Base-by-base conservation (phyloP, 1,140 invertebrate genomes). In the Ceratitis capitata region DNA sequence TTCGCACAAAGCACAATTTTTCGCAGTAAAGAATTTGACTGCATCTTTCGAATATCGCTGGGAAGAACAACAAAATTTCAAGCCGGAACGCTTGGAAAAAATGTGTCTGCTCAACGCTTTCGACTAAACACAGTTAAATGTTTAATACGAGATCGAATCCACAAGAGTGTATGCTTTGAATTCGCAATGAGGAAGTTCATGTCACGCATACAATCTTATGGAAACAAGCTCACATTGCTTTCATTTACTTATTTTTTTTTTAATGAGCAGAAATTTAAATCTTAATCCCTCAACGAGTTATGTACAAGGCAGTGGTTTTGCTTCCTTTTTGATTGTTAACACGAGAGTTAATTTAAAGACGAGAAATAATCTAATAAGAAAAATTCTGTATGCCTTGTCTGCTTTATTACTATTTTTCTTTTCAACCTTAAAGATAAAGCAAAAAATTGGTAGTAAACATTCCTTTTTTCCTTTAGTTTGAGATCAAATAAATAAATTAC, bases 401-500 rank as follows among this genome's bases (percentile, higher is more conserved):
- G 69, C n/a, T 12, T 19, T 7, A 12, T 74, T 74, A 12, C 1
- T 74, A 26, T 32, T 64, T 23, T 64, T n/a, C n/a, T 61, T 61
- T 26, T 26, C 0, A 5, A 9, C 29, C 6, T 19, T 69, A 14
- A 14, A 45, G 23, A 78, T 45, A 78, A 45, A 78, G 69, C 69
- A 78, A 47, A 78, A 32, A 64, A 9, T 78, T 45, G 26, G 39
- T 45, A 23, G 42, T 78, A 26, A 78, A 26, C 39, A 23, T 78
- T 69, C 14, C 69, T 78, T 78, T 78, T 45, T 78, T 69, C 14
- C 69, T 78, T 78, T 78, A 78, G 32, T 78, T 45, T 78, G 69
- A 78, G 69, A 78, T 78, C 69, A 78, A 64, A 64, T 78, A 78
- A 23, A 78, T 78, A 78, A 78, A 78, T 78, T 78, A 78, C 69